These are phyloP conservation scores for Crotophaga sulcirostris DNA, from an alignment of 2,113 vertebrate species.

Conservation along the genomic window DNA sequence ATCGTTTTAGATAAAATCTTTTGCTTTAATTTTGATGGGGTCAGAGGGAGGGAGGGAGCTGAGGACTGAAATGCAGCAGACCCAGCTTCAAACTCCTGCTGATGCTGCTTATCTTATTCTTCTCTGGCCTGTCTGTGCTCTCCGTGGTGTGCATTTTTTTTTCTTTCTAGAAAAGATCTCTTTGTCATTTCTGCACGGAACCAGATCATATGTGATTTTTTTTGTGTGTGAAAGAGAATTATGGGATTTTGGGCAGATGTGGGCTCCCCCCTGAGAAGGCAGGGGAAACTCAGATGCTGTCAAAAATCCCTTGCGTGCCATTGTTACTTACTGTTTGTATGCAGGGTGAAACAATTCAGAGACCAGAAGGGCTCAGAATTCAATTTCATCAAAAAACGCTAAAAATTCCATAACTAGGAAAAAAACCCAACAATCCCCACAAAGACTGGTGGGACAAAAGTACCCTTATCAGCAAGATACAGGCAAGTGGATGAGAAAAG, in stretches of 20 bases:
- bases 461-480: not conserved
- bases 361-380: not conserved
- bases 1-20: not conserved
- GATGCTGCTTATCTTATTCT: not conserved
- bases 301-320: not conserved
- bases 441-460: not conserved
- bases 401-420: not conserved
- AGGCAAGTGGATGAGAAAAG: not conserved
- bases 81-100: not conserved
- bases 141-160: not conserved
- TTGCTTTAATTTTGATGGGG: not conserved
- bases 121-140: not conserved
- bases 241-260: not conserved
- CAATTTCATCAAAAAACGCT: not conserved
- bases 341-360: not conserved
- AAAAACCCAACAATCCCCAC: fast-evolving
- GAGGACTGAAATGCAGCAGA: not conserved
- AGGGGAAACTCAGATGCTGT: not conserved
- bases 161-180: not conserved
- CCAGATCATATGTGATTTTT: not conserved
- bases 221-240: not conserved
- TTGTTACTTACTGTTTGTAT: not conserved
- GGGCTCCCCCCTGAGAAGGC: not conserved
- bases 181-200: not conserved
- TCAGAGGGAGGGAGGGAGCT: not conserved